Evolutionary conservation across 2,888 invertebrate species (phyloP), one percentile per base, ranked within the genome.

Genomic region (Cheilosia impressa): DNA sequence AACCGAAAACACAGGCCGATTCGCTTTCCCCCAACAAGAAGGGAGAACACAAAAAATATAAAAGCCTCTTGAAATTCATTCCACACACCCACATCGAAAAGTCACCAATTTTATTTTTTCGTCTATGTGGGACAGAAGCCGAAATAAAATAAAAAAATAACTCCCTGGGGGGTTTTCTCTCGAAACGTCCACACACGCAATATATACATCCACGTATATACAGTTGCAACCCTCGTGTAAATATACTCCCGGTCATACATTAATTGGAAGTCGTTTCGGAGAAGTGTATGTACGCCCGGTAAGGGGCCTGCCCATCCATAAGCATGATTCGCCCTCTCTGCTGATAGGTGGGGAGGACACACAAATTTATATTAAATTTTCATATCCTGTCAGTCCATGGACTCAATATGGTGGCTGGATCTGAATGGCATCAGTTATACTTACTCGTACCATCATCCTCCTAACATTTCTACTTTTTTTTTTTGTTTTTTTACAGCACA

Each of bases 401-500:
- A 75, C 60, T 80, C 75, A 75, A 69, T 80, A 75, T 62, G 66
- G 63, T 73, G 66, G 66, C 19, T 60, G 19, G 53, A 34, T 22
- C 63, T 82, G 65, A 27, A 53, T 78, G 50, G 78, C 68, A 78
- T 73, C 50, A 73, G 73, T 68, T 73, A 52, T 55, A 55, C 58
- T 66, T 52, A 66, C 34, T 52, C 17, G 47, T 15, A 19, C 47
- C 41, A 38, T n/a, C 69, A n/a, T 41, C 43, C n/a, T 27, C 27
- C 38, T 45, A 47, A 50, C 57, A 83, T 75, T 19, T 34, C 4
- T n/a, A 24, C 76, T 47, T 75, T 41, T 83, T 62, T 71, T 50
- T 78, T 31, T 80, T 57, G 66, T 66, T 83, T 87, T 22, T 60
- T 88, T 90, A 7, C 88, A 92, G 92, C 92, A 92, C 89, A 91